phyloP scores from a whole-genome alignment of 2,888 invertebrate species.

The Iphiclides podalirius region DNA sequence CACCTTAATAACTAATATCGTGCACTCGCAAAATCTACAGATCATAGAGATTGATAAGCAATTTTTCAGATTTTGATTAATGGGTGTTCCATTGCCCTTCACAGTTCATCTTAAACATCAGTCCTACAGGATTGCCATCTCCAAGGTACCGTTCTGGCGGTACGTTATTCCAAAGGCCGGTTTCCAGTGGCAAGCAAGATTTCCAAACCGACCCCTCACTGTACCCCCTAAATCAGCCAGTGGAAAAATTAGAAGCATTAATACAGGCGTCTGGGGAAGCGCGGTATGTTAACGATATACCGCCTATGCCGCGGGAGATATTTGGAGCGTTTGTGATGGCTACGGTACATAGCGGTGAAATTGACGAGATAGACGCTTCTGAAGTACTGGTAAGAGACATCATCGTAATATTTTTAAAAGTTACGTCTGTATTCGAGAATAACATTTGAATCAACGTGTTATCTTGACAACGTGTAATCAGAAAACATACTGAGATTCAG shows the following conservation, averaged over 20 bases:
- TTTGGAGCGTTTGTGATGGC: conserved; percentile 84
- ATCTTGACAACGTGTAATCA: no score
- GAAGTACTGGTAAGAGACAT: conserved; percentile 82
- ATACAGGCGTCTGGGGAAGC: conserved; percentile 85
- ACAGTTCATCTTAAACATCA: conserved; percentile 80
- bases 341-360: conserved; percentile 76
- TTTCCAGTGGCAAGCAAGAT: conserved; percentile 80
- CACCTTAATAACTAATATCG: no score
- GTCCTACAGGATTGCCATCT: conserved; percentile 59
- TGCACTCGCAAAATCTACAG: no score
- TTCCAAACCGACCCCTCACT: conserved; percentile 81
- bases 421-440: no score
- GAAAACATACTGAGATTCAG: no score
- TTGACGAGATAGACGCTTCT: conserved; percentile 79
- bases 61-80: no score
- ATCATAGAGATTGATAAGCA: no score
- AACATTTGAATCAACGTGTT: no score
- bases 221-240: conserved; percentile 85
- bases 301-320: conserved; percentile 80
- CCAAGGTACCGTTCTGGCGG: conserved; percentile 74
- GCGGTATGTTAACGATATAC: conserved; percentile 83
- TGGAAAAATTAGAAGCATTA: conserved; percentile 82
- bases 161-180: conserved; percentile 68
- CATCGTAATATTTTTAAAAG: no score
- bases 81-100: no score